These are phyloP conservation scores for Garrulus glandarius DNA, from an alignment of 2,797 vertebrate genomes.

Conservation along the genomic window DNA sequence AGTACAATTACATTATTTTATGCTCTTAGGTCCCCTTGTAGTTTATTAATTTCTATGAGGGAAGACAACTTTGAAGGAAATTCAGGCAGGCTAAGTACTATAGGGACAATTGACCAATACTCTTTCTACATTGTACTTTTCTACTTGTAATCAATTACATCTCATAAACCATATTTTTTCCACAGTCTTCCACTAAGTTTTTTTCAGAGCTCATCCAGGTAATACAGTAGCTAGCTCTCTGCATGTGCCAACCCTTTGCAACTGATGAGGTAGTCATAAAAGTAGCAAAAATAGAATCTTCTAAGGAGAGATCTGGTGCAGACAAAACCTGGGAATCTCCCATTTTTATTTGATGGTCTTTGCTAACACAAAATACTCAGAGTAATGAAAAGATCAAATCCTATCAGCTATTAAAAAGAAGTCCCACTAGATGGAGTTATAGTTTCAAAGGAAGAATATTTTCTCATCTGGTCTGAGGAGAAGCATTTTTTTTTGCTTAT, in stretches of 20 bases:
- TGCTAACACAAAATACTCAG: background rate
- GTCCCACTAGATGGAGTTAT: constrained; percentile 14
- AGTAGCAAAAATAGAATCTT: background rate
- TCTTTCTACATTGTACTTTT: background rate
- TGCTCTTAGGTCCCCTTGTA: background rate
- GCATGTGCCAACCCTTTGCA: background rate
- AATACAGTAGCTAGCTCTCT: background rate
- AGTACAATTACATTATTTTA: background rate
- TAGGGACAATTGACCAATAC: background rate
- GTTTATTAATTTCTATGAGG: background rate
- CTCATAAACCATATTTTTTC: background rate
- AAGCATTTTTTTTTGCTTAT: background rate
- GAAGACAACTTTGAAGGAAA: background rate
- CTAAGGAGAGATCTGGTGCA: background rate
- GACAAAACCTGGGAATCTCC: background rate
- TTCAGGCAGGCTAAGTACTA: background rate
- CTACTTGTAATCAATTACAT: background rate
- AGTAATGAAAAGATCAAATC: background rate
- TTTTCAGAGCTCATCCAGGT: background rate
- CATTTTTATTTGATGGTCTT: background rate
- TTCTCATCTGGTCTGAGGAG: background rate
- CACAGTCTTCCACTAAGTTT: background rate
- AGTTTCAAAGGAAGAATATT: background rate
- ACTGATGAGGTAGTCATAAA: background rate
- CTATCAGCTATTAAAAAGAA: background rate